These are phyloP conservation scores for Halocaridina rubra DNA, from an alignment of 2,888 invertebrate genomes.

Conservation along the genomic window DNA sequence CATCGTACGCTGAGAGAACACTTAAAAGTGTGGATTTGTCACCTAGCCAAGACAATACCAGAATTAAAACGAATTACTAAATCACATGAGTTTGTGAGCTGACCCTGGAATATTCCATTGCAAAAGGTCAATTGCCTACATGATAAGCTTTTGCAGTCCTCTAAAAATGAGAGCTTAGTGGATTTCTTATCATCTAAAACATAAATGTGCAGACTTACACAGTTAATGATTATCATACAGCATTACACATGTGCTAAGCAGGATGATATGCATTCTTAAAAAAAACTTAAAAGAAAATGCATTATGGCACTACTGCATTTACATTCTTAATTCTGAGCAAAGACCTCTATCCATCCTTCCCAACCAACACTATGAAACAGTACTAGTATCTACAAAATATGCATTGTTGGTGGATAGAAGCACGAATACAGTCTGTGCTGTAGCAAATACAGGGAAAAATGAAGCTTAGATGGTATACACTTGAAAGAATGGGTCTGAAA, in stretches of 20 bases:
- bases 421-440: no score
- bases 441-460: not conserved
- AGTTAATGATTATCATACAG: slow-evolving; percentile 56
- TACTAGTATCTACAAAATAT: no score
- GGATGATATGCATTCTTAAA: slow-evolving; percentile 48
- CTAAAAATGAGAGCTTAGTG: not conserved
- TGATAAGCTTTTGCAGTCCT: not conserved
- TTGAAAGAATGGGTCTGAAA: no score
- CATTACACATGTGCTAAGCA: slow-evolving; percentile 47
- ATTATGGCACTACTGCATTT: not conserved
- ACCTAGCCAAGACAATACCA: no score
- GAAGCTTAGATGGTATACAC: not conserved
- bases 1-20: no score
- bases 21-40: no score
- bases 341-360: no score
- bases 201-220: slow-evolving; percentile 56
- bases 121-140: not conserved
- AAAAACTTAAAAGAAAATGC: not conserved
- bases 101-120: no score
- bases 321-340: not conserved
- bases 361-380: no score
- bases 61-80: no score
- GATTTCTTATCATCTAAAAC: slow-evolving; percentile 43
- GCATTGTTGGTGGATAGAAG: no score
- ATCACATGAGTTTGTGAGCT: no score